phyloP scores from a whole-genome alignment of 1,140 invertebrate species.

The Potamilus streckersoni region DNA sequence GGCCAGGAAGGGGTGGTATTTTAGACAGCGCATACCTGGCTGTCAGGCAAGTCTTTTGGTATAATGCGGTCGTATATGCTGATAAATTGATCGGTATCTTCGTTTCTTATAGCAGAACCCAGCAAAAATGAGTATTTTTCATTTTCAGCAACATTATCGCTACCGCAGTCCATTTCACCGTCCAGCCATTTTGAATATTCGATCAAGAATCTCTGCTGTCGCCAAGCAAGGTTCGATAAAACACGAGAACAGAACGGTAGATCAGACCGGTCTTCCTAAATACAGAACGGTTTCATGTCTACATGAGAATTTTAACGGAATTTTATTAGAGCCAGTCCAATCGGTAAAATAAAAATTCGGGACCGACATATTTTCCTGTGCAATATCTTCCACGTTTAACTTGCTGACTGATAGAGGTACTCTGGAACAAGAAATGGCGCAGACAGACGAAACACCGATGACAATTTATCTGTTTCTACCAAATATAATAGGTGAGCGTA shows the following conservation, averaged over 20 bases:
- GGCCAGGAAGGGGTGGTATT: constrained; percentile 3
- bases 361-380: no score
- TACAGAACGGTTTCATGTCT: no score
- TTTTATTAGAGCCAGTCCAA: no score
- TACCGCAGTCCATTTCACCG: constrained; percentile 54
- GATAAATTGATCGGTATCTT: constrained; percentile 55
- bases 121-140: constrained; percentile 56
- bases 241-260: neutral
- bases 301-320: no score
- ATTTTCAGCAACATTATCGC: constrained; percentile 51
- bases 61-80: constrained; percentile 52
- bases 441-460: no score
- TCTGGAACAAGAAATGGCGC: no score
- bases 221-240: constrained; percentile 40
- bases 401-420: no score
- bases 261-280: neutral
- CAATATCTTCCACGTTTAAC: no score
- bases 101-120: constrained; percentile 55
- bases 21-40: constrained; percentile 37
- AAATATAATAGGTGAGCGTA: no score
- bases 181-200: constrained; percentile 57
- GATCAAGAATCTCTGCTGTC: constrained; percentile 37
- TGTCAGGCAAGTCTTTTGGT: constrained; percentile 42
- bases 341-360: no score
- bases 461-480: no score